Evolutionary conservation across 2,888 invertebrate species (phyloP), one percentile per base, ranked within the genome.

Genomic region (Chalcis sispes): DNA sequence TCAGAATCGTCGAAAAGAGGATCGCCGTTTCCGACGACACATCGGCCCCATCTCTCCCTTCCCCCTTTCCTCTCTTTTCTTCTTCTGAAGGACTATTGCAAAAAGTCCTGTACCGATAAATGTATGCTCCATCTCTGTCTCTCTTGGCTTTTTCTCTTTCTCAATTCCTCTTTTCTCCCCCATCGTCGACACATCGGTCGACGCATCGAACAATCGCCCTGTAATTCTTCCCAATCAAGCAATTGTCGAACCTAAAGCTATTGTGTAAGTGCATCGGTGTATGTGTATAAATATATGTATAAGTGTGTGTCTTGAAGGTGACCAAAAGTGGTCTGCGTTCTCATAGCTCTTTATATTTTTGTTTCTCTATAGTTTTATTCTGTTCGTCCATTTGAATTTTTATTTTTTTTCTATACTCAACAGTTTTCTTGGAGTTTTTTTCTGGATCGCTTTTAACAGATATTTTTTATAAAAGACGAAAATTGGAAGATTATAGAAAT

Each of bases 181-280:
- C 69, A 81, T 79, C 81, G 82, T 82, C 81, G 73, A 76, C 81
- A 82, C 83, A 83, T 81, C 81, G 79, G 81, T 81, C 80, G 80
- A 79, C 82, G 78, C 52, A 50, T 40, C 65, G 74, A 72, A 77
- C 71, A 71, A 71, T 71, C 77, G 71, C 8, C 48, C 54, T 66
- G 74, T 77, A 74, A 74, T 86, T 86, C 84, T 85, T 87, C 81
- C 86, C 86, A 86, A 87, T 87, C 87, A 86, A 84, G 81, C 83
- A 83, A 87, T 84, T 84, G 84, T 86, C 83, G 81, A 82, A 82
- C 84, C 83, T 86, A 84, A 84, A 85, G 84, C 86, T 85, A 87
- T 86, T 86, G n/a, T n/a, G n/a, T n/a, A 25, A 42, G 13, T 85
- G 86, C 85, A n/a, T n/a, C n/a, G n/a, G n/a, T n/a, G n/a, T n/a